Evolutionary conservation across 2,113 vertebrate species (phyloP).

Genomic region (Lethenteron reissneri): DNA sequence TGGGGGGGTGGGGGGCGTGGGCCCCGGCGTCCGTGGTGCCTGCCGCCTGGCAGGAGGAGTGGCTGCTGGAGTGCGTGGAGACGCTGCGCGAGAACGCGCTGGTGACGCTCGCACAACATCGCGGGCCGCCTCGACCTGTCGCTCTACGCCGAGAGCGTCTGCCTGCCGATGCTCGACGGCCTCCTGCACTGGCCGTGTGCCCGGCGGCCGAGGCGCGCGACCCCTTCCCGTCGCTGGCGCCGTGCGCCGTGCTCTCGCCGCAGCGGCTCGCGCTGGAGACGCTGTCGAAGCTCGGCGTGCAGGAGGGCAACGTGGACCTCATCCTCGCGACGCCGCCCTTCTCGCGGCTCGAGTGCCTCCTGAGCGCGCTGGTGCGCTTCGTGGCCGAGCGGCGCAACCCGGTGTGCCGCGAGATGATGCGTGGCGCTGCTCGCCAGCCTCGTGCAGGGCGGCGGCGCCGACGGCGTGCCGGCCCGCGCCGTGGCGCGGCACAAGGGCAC

Average conservation of each 20-base stretch:
- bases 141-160: slow-evolving; percentile 83
- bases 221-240: slow-evolving; percentile 75
- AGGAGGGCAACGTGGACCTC: slow-evolving; percentile 99
- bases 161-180: slow-evolving; percentile 81
- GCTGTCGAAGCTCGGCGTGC: slow-evolving; percentile 97
- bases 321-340: slow-evolving; percentile 88
- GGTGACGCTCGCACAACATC: slow-evolving; percentile 92
- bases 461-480: slow-evolving; percentile 74
- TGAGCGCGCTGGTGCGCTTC: slow-evolving; percentile 77
- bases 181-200: slow-evolving; percentile 93
- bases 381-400: slow-evolving; percentile 90
- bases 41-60: slow-evolving; percentile 47
- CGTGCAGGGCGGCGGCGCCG: slow-evolving; percentile 63
- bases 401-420: slow-evolving; percentile 94
- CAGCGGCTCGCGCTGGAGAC: slow-evolving; percentile 98
- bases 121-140: slow-evolving; percentile 94
- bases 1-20: no score
- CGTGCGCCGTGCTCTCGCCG: slow-evolving; percentile 73
- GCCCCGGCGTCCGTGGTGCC: background rate
- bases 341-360: slow-evolving; percentile 80
- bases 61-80: slow-evolving; percentile 99
- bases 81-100: slow-evolving; percentile 84
- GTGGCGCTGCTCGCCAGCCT: slow-evolving; percentile 93
- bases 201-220: slow-evolving; percentile 94
- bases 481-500: slow-evolving; percentile 91